phyloP scores from a whole-genome alignment of 2,888 invertebrate genomes.

The Resseliella maxima region DNA sequence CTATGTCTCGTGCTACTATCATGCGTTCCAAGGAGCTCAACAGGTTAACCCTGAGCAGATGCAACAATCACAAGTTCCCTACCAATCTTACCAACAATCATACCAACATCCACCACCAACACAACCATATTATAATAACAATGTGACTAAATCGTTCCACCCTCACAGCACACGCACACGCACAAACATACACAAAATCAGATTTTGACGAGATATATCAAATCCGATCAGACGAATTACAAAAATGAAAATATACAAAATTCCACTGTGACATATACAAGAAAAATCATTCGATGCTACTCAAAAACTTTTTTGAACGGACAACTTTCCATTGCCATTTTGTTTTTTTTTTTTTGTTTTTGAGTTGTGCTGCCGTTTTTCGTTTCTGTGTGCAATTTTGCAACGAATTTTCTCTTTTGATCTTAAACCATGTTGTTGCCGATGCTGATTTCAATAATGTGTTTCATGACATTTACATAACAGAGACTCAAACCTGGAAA shows the following conservation, averaged over 20 bases:
- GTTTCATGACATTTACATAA: constrained; percentile 2
- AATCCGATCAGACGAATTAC: background rate
- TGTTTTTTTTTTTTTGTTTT: background rate
- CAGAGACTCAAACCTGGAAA: background rate
- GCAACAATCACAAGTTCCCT: constrained; percentile 65
- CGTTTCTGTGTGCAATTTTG: background rate
- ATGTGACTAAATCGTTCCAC: constrained; percentile 68
- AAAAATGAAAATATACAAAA: constrained; percentile 2
- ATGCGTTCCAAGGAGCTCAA: constrained; percentile 99
- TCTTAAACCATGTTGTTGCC: background rate
- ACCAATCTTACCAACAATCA: constrained; percentile 64
- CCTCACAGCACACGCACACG: background rate
- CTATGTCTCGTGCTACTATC: constrained; percentile 99
- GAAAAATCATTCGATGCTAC: constrained; percentile 51
- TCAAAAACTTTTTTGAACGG: background rate
- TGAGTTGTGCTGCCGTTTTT: background rate
- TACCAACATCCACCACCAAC: too few relatives aligned
- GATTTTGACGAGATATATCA: background rate
- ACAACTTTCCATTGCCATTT: constrained; percentile 3
- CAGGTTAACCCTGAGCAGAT: constrained; percentile 78
- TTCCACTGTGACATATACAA: constrained; percentile 46
- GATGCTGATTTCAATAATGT: background rate
- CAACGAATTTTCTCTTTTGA: background rate
- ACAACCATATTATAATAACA: constrained; percentile 58
- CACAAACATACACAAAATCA: constrained; percentile 62